Percentiles rank a stretch among this genome's conserved stretches.
Evolutionary conservation across 1,140 invertebrate species (phyloP).

Genomic region (Antheraea mylitta): DNA sequence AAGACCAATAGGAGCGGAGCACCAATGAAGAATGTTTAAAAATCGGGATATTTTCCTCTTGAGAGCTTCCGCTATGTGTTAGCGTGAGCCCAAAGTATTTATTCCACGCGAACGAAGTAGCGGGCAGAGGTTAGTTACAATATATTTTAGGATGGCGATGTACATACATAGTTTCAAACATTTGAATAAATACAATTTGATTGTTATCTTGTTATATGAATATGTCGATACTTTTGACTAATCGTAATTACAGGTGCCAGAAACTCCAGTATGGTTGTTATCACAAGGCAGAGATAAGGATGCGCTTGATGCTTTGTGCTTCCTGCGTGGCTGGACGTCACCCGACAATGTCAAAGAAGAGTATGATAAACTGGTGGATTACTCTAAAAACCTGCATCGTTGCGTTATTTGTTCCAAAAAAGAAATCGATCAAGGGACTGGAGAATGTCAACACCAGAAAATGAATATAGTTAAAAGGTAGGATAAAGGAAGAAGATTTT

Average conservation of each 20-base stretch:
- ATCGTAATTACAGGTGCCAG: slow-evolving; percentile 76
- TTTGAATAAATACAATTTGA: no score
- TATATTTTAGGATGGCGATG: no score
- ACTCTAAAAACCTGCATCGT: slow-evolving; percentile 52
- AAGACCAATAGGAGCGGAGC: no score
- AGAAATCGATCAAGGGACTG: slow-evolving; percentile 18
- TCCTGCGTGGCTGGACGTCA: slow-evolving; percentile 76
- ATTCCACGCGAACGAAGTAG: no score
- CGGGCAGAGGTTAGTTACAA: no score
- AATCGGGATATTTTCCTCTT: no score
- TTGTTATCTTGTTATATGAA: no score
- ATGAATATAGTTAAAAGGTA: slow-evolving; percentile 59
- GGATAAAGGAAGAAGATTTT: background rate
- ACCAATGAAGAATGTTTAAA: no score
- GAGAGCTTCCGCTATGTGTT: no score
- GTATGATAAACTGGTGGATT: slow-evolving; percentile 60
- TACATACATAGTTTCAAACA: no score
- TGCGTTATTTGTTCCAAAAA: slow-evolving; percentile 51
- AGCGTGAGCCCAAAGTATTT: no score
- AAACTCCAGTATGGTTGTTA: slow-evolving; percentile 84
- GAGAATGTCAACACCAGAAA: slow-evolving; percentile 47
- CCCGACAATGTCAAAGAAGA: slow-evolving; percentile 71
- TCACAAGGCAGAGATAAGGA: slow-evolving; percentile 73
- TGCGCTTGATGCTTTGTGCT: slow-evolving; percentile 72
- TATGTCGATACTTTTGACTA: background rate